phyloP scores from a whole-genome alignment of 2,113 vertebrate genomes.

The Gymnogyps californianus region DNA sequence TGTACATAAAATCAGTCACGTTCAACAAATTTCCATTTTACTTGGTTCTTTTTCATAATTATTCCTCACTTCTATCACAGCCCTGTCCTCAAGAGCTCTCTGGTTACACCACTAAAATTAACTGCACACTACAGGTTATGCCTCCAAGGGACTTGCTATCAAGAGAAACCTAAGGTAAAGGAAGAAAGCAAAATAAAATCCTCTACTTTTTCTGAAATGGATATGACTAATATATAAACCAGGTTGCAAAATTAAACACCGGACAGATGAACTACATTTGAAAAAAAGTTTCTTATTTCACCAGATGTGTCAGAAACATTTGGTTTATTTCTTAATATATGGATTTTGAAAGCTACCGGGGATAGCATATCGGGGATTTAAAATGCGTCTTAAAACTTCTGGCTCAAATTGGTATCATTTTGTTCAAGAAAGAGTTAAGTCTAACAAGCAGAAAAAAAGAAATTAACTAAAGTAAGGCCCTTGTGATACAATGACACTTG shows the following conservation, averaged over 20 bases:
- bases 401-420: not conserved
- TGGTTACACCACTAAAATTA: not conserved
- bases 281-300: not conserved
- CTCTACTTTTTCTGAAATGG: not conserved
- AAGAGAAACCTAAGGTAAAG: not conserved
- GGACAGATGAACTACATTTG: not conserved
- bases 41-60: conserved; percentile 42
- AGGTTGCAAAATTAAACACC: not conserved
- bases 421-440: conserved; percentile 79
- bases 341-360: not conserved
- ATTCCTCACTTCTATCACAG: conserved; percentile 20
- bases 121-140: conserved; percentile 11
- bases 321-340: not conserved
- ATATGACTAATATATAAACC: not conserved
- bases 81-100: conserved; percentile 1
- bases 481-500: conserved; percentile 98
- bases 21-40: conserved; percentile 51
- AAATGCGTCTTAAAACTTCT: conserved; percentile 5
- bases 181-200: not conserved
- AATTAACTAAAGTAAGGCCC: conserved; percentile 92
- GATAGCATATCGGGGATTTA: not conserved
- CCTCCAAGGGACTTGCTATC: not conserved
- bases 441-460: conserved; percentile 84
- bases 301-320: not conserved
- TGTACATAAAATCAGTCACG: conserved; percentile 34